A percentile compares a stretch with the other conserved stretches of the same genome.
Evolutionary conservation across 2,888 invertebrate genomes (phyloP).

Genomic region (Bombylius discolor): DNA sequence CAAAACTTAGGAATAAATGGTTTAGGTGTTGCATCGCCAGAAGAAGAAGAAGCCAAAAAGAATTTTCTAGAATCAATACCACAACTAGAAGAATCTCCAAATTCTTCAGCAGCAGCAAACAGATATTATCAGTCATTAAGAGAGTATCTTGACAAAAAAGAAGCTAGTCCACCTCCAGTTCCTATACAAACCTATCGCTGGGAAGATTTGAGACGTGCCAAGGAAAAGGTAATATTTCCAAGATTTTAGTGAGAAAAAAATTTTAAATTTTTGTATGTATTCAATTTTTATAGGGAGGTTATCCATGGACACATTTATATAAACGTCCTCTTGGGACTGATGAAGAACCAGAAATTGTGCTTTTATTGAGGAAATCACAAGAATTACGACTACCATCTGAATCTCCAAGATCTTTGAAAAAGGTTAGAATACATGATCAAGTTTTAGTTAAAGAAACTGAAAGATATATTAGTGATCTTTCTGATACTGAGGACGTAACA

Average conservation of each 20-base stretch:
- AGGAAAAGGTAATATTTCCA: slow-evolving; percentile 37
- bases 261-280: neutral
- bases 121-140: slow-evolving; percentile 32
- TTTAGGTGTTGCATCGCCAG: slow-evolving; percentile 27
- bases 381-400: slow-evolving; percentile 31
- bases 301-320: slow-evolving; percentile 68
- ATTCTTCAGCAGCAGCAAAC: slow-evolving; percentile 28
- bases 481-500: slow-evolving; percentile 25
- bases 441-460: slow-evolving; percentile 35
- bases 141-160: slow-evolving; percentile 28
- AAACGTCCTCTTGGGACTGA: slow-evolving; percentile 45
- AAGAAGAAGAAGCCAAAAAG: slow-evolving; percentile 29
- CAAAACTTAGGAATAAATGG: slow-evolving; percentile 17
- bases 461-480: slow-evolving; percentile 33
- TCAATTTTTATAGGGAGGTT: slow-evolving; percentile 43
- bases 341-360: slow-evolving; percentile 35
- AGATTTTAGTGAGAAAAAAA: neutral
- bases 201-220: slow-evolving; percentile 62
- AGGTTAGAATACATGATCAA: slow-evolving; percentile 36
- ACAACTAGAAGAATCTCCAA: slow-evolving; percentile 25
- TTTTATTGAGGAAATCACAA: slow-evolving; percentile 31
- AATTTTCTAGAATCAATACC: slow-evolving; percentile 32
- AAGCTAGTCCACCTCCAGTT: slow-evolving; percentile 43
- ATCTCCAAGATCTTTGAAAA: slow-evolving; percentile 35
- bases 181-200: slow-evolving; percentile 68